Percentiles rank a stretch among this genome's conserved stretches.
Evolutionary conservation across 2,797 vertebrate species (phyloP).

Genomic region (Hydrophis major): DNA sequence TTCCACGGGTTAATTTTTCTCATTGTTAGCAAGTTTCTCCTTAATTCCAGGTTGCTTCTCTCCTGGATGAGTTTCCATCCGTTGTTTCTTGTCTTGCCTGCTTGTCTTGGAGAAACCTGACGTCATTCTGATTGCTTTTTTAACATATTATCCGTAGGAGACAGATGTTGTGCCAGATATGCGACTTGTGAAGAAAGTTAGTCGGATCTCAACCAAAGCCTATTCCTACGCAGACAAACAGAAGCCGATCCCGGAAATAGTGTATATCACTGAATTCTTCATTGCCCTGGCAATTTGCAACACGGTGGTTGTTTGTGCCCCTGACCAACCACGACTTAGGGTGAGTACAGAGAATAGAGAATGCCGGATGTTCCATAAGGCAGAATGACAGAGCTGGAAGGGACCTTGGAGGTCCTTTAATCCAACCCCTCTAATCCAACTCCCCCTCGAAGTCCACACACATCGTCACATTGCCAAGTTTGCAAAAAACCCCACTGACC

Average conservation of each 20-base stretch:
- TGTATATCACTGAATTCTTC: conserved; percentile 88
- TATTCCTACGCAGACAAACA: conserved; percentile 28
- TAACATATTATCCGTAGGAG: conserved; percentile 72
- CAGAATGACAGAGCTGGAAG: no score
- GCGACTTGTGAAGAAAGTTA: conserved; percentile 79
- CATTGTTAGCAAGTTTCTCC: no score
- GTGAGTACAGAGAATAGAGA: conserved; percentile 62
- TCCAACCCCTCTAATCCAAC: not conserved
- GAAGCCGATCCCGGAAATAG: conserved; percentile 69
- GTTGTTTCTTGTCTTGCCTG: no score
- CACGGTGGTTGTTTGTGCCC: conserved; percentile 90
- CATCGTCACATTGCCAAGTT: no score
- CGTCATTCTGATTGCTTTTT: conserved; percentile 4
- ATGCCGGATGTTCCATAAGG: not conserved
- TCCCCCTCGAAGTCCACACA: no score
- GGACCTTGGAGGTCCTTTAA: not conserved
- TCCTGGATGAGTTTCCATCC: no score
- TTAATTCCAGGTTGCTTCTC: no score
- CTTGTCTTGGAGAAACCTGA: no score
- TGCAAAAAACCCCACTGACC: no score
- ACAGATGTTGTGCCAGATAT: conserved; percentile 87
- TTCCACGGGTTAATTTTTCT: no score
- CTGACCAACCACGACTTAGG: conserved; percentile 77
- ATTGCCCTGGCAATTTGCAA: conserved; percentile 91
- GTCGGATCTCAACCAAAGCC: conserved; percentile 66